Evolutionary conservation across 2,888 invertebrate species (phyloP).

Genomic region (Eupithecia centaureata): DNA sequence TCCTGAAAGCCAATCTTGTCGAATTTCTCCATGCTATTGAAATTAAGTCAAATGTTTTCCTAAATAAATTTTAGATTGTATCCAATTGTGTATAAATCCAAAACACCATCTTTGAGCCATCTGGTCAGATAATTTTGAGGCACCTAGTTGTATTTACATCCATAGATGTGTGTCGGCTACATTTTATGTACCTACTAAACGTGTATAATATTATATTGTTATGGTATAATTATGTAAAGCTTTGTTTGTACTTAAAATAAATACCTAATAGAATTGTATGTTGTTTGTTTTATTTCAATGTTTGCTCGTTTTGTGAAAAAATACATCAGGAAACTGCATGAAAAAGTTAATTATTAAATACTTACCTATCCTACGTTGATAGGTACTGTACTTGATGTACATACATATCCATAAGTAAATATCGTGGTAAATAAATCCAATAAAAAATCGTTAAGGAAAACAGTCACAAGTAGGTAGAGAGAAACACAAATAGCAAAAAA

Average conservation of each 20-base stretch:
- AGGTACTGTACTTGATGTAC: too few species aligned
- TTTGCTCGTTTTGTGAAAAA: not conserved
- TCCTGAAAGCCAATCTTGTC: too few species aligned
- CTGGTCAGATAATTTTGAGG: conserved; percentile 22
- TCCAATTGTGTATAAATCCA: conserved; percentile 1
- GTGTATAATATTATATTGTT: conserved; percentile 36
- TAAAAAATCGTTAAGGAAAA: not conserved
- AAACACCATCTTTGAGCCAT: conserved; percentile 12
- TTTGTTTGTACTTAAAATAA: conserved; percentile 48
- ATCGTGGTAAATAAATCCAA: not conserved
- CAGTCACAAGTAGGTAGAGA: not conserved
- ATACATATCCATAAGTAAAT: too few species aligned
- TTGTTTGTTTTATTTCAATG: conserved; percentile 29
- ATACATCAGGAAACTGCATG: not conserved
- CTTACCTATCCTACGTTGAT: not conserved
- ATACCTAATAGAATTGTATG: conserved; percentile 39
- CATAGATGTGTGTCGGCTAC: conserved; percentile 26
- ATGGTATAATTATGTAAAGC: conserved; percentile 44
- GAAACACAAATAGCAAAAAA: conserved; percentile 6
- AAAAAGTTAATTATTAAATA: not conserved
- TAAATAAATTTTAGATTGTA: not conserved
- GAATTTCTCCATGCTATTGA: not conserved
- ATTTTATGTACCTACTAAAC: conserved; percentile 23
- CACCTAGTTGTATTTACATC: conserved; percentile 23
- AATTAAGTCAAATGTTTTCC: not conserved